phyloP scores from a whole-genome alignment of 2,888 invertebrate genomes.

The Biston stratarius region DNA sequence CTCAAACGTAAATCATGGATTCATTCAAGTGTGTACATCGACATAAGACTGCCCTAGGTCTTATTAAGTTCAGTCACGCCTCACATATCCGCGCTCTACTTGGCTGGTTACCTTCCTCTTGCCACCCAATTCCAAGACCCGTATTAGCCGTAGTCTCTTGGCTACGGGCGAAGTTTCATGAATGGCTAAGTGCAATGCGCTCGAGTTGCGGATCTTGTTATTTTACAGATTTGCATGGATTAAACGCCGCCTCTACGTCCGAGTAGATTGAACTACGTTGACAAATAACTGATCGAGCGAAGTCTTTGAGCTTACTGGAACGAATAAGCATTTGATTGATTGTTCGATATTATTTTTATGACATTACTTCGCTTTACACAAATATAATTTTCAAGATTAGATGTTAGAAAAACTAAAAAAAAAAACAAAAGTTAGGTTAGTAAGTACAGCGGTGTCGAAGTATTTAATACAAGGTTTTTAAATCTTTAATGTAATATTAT shows the following conservation, averaged over 20 bases:
- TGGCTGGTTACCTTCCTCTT: constrained; percentile 16
- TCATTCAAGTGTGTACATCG: too few species aligned
- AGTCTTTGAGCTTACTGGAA: too few species aligned
- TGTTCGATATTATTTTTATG: too few species aligned
- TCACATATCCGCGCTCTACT: constrained; percentile 3
- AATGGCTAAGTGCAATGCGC: constrained; percentile 30
- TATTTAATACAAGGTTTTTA: too few species aligned
- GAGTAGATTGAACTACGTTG: constrained; percentile 4
- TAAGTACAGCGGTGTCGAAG: too few species aligned
- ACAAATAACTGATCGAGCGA: neutral
- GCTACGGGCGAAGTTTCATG: constrained; percentile 31
- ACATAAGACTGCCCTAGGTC: neutral
- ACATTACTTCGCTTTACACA: too few species aligned
- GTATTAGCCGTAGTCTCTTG: constrained; percentile 23
- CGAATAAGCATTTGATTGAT: too few species aligned
- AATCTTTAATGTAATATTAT: too few species aligned
- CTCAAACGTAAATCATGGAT: too few species aligned
- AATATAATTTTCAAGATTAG: too few species aligned
- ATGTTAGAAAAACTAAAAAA: too few species aligned
- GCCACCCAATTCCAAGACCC: constrained; percentile 25
- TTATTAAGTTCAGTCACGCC: constrained; percentile 22
- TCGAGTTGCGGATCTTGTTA: constrained; percentile 29
- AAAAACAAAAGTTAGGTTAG: too few species aligned
- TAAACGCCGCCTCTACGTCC: constrained; percentile 16
- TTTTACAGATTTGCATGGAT: constrained; percentile 28